Evolutionary conservation across 2,113 vertebrate genomes (phyloP).

Genomic region (Aspiorhynchus laticeps): DNA sequence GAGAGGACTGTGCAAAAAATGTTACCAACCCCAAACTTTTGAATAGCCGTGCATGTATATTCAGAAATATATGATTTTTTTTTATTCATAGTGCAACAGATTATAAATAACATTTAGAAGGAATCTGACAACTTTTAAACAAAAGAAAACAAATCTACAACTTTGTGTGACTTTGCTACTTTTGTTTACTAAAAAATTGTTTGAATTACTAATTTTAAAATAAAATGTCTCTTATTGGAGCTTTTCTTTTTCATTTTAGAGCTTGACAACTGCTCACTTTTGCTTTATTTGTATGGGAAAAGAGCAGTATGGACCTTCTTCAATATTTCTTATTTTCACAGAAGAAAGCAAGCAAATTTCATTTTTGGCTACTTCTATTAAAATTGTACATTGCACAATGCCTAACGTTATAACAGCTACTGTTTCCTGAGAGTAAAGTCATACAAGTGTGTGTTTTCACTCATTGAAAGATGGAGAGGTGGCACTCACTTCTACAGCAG

Average conservation of each 20-base stretch:
- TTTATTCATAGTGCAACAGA: too few relatives aligned
- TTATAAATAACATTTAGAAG: too few relatives aligned
- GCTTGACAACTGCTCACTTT: neutral
- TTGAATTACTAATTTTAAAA: too few relatives aligned
- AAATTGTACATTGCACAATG: neutral
- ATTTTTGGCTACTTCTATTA: neutral
- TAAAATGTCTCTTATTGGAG: too few relatives aligned
- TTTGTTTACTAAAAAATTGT: too few relatives aligned
- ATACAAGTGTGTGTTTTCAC: neutral
- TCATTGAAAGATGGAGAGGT: slow-evolving; percentile 48
- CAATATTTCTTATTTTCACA: neutral
- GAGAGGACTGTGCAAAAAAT: too few relatives aligned
- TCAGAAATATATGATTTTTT: too few relatives aligned
- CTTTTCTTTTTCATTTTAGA: neutral
- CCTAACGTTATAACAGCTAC: neutral
- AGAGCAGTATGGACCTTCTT: neutral
- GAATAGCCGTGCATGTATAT: too few relatives aligned
- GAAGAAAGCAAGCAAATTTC: neutral
- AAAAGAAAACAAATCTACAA: too few relatives aligned
- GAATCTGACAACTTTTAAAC: too few relatives aligned
- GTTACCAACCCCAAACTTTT: too few relatives aligned
- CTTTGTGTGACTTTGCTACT: too few relatives aligned
- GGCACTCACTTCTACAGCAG: slow-evolving; percentile 90
- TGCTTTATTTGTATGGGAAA: neutral
- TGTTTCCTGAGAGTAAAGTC: neutral